Base-by-base conservation (phyloP, 2,888 invertebrate species). In the Pachliopta kotzebuea region DNA sequence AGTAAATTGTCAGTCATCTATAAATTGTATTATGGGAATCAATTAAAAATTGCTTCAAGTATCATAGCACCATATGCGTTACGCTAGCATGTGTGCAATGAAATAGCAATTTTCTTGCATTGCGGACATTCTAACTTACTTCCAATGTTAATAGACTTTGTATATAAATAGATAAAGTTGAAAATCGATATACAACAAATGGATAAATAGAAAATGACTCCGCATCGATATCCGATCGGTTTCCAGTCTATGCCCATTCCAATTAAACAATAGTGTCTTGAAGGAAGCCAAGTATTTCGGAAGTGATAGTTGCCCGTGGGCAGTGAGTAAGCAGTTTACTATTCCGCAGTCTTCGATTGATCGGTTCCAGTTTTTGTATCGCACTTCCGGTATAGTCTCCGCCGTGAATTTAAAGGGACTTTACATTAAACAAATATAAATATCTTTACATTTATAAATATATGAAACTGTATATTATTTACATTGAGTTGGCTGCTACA, bases 321-420 rank as follows among this genome's bases (percentile, higher is more conserved):
- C 37, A 37, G 76, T 87, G 85, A 87, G 77, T 80, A 75, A 81
- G 77, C 85, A 81, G 83, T 78, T 86, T 86, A 78, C 73, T 79
- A 79, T 79, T 79, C 80, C 75, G 77, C 80, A 80, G 81, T 85
- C 85, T 86, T 81, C 76, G 83, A 81, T 87, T 85, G 88, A 88
- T 88, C 88, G 79, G 84, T 81, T 69, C 70, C 76, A 76, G 80
- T 86, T 87, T 87, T 88, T 88, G 84, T 88, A 80, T 84, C 84
- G 83, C 77, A 88, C 87, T 89, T 90, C 90, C 90, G 86, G 84
- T 77, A 74, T 76, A 75, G 79, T 84, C 79, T 82, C 77, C 76
- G 76, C 80, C 80, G 77, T 74, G 81, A 81, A 77, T 78, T 76
- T 74, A 75, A 79, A 79, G 79, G 79, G 81, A 80, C 81, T 83